phyloP scores from a whole-genome alignment of 1,140 invertebrate species.

The Lanistes nyassanus region DNA sequence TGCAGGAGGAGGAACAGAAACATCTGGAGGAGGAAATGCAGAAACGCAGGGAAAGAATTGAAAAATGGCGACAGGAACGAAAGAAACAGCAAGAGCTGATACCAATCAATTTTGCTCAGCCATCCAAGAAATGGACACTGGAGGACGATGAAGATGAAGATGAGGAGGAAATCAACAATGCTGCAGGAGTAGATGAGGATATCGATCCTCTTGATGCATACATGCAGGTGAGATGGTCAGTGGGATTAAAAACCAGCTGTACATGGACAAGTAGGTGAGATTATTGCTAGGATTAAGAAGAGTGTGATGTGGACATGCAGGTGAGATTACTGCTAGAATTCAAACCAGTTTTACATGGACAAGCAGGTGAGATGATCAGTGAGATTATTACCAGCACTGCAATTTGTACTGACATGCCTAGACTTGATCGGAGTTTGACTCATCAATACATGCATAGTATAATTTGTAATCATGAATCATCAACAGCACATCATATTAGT shows the following conservation, averaged over 20 bases:
- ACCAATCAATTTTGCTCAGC: slow-evolving; percentile 54
- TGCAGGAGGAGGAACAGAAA: slow-evolving; percentile 76
- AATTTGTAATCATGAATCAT: no score
- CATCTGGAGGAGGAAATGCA: slow-evolving; percentile 93
- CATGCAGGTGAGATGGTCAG: slow-evolving; percentile 79
- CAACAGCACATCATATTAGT: no score
- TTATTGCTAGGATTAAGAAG: slow-evolving; percentile 27
- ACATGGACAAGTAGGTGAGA: slow-evolving; percentile 3
- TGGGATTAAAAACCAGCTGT: slow-evolving; percentile 3
- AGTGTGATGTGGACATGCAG: neutral
- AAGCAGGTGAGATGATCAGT: no score
- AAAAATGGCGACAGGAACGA: slow-evolving; percentile 89
- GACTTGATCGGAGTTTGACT: no score
- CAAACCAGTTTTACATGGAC: neutral
- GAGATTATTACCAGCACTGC: no score
- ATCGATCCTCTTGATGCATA: slow-evolving; percentile 96
- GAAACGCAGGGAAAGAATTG: slow-evolving; percentile 91
- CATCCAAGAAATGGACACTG: slow-evolving; percentile 84
- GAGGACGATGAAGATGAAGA: slow-evolving; percentile 69
- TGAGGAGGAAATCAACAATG: slow-evolving; percentile 48
- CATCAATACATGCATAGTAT: no score
- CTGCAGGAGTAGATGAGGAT: slow-evolving; percentile 73
- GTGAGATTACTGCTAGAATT: neutral
- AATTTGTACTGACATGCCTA: no score
- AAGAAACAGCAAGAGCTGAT: slow-evolving; percentile 71